These are phyloP conservation scores for Penaeus indicus DNA, from an alignment of 1,140 invertebrate species.

Conservation along the genomic window DNA sequence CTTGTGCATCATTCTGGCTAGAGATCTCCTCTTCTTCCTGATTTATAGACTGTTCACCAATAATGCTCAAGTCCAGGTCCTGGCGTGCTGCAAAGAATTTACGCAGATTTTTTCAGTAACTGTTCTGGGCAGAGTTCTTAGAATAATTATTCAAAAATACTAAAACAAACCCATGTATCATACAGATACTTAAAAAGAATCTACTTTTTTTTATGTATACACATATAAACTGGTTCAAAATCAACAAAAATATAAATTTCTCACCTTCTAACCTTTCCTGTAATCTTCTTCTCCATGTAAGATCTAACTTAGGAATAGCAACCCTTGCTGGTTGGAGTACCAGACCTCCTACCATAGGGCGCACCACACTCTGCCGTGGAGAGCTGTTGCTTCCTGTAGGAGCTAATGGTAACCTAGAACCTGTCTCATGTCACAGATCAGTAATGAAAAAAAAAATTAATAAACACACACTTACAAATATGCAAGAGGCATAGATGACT, in stretches of 20 bases:
- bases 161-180: too few relatives aligned
- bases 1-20: neutral
- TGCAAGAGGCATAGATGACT: too few relatives aligned
- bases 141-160: too few relatives aligned
- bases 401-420: constrained; percentile 39
- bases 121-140: too few relatives aligned
- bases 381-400: constrained; percentile 1
- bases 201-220: too few relatives aligned
- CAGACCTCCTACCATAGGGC: constrained; percentile 59
- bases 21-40: neutral
- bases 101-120: neutral
- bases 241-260: neutral
- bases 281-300: constrained; percentile 35
- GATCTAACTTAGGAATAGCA: constrained; percentile 42
- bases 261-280: constrained; percentile 43
- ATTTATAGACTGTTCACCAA: constrained; percentile 33
- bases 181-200: too few relatives aligned
- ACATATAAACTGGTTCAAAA: too few relatives aligned
- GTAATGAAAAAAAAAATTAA: too few relatives aligned
- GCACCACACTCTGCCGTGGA: constrained; percentile 41
- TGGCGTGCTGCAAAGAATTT: neutral
- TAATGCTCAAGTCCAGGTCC: constrained; percentile 18
- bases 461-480: too few relatives aligned
- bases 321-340: constrained; percentile 56
- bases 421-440: constrained; percentile 2